These are phyloP conservation scores for Andrena fulva DNA, from an alignment of 2,888 invertebrate species.

Conservation along the genomic window DNA sequence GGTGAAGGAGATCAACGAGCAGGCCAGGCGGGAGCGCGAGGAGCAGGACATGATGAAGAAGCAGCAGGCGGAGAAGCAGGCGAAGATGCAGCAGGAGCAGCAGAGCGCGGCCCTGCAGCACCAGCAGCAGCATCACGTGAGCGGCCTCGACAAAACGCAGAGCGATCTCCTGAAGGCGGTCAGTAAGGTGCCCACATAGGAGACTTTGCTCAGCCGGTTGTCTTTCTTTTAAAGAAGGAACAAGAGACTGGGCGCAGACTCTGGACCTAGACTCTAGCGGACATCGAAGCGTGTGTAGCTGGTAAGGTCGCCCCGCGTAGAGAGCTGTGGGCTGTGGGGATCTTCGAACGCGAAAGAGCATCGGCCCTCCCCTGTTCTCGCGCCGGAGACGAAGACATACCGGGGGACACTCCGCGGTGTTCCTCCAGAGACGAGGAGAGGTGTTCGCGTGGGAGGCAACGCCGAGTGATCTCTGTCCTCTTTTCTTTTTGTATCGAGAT, in stretches of 20 bases:
- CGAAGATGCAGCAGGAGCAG: slow-evolving; percentile 91
- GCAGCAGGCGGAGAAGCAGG: slow-evolving; percentile 95
- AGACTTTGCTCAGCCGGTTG: slow-evolving; percentile 76
- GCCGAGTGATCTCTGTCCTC: slow-evolving; percentile 36
- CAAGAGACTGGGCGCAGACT: slow-evolving; percentile 65
- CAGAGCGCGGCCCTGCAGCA: slow-evolving; percentile 89
- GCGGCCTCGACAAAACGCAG: slow-evolving; percentile 91
- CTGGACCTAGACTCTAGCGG: slow-evolving; percentile 43
- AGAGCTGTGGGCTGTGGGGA: not conserved
- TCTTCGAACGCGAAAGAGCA: not conserved
- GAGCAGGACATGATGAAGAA: slow-evolving; percentile 96
- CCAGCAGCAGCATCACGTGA: slow-evolving; percentile 90
- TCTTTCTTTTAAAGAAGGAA: slow-evolving; percentile 73
- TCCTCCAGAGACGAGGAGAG: not conserved
- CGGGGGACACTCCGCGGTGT: slow-evolving; percentile 2
- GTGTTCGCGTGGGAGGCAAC: slow-evolving; percentile 43
- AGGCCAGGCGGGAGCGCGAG: slow-evolving; percentile 95
- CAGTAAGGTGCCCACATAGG: slow-evolving; percentile 92
- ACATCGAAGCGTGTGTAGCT: slow-evolving; percentile 50
- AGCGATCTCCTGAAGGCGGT: slow-evolving; percentile 91
- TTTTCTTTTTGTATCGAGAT: slow-evolving; percentile 28
- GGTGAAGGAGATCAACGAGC: slow-evolving; percentile 97
- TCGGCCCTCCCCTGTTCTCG: slow-evolving; percentile 29
- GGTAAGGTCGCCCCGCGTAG: slow-evolving; percentile 19
- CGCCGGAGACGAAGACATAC: not conserved